Evolutionary conservation across 1,140 invertebrate genomes (phyloP).

Genomic region (Drosophila ironensis): DNA sequence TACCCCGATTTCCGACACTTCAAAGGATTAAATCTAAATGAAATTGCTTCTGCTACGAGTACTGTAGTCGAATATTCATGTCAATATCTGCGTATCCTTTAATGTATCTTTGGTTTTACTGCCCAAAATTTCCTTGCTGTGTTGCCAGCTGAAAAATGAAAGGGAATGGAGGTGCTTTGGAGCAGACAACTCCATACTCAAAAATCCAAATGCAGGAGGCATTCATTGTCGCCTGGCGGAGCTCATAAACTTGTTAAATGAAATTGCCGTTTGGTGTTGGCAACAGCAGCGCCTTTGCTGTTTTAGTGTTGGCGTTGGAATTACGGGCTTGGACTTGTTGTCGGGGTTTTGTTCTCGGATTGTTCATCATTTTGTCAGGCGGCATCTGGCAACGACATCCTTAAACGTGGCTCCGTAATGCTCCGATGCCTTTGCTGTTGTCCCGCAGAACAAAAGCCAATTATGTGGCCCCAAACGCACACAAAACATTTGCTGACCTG

Average conservation of each 20-base stretch:
- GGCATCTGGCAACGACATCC: conserved; percentile 54
- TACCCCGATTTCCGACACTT: too few relatives aligned
- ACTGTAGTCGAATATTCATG: too few relatives aligned
- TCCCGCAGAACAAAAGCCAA: conserved; percentile 33
- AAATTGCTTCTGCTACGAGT: too few relatives aligned
- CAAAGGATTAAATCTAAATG: too few relatives aligned
- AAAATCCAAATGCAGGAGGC: conserved; percentile 51
- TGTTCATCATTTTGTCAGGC: conserved; percentile 63
- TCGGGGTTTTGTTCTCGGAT: conserved; percentile 25
- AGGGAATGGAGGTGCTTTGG: background rate
- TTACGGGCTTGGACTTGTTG: background rate
- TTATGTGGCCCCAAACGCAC: conserved; percentile 38
- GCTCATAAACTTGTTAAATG: conserved; percentile 71
- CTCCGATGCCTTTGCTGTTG: conserved; percentile 6
- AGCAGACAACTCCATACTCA: conserved; percentile 20
- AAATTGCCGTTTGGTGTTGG: conserved; percentile 54
- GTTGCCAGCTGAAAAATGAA: conserved; percentile 4
- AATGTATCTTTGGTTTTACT: too few relatives aligned
- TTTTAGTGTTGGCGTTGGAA: background rate
- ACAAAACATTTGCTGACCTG: conserved; percentile 16
- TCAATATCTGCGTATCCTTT: too few relatives aligned
- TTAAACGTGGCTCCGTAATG: conserved; percentile 50
- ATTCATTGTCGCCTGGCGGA: conserved; percentile 23
- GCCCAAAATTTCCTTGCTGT: background rate
- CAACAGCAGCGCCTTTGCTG: too few relatives aligned